Conservation (phyloP, 1,140 invertebrate species). For the Mamestra configurata region DNA sequence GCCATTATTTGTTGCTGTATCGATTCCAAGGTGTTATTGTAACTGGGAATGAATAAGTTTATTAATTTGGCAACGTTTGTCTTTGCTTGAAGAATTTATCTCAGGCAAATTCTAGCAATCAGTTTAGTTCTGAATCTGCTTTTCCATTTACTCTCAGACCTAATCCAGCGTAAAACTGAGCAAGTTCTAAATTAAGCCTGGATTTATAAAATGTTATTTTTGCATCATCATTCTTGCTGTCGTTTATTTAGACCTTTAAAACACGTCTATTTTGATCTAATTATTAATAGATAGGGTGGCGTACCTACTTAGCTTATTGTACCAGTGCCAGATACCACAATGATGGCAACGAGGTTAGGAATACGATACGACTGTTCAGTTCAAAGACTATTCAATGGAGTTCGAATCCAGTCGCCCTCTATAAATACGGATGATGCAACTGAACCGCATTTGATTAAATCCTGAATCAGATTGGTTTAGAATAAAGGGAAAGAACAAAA, state of each 20-base stretch:
- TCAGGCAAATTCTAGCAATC: too few species aligned
- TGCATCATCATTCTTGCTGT: too few species aligned
- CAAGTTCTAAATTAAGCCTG: too few species aligned
- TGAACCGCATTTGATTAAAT: neutral
- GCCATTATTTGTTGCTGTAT: slow-evolving; percentile 8
- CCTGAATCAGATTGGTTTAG: neutral
- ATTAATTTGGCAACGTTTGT: too few species aligned
- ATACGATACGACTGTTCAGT: neutral
- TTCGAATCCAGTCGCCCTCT: neutral
- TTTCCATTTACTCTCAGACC: too few species aligned
- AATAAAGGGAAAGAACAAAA: neutral
- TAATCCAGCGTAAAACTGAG: too few species aligned
- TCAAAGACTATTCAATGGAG: neutral
- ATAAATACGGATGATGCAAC: neutral
- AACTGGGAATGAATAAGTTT: neutral
- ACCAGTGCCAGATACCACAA: neutral
- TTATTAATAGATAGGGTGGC: too few species aligned
- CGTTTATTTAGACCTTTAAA: too few species aligned
- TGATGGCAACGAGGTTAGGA: neutral
- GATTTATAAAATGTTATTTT: too few species aligned
- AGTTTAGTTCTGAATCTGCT: too few species aligned
- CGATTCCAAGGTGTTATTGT: neutral
- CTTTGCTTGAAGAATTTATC: too few species aligned
- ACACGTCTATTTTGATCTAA: too few species aligned
- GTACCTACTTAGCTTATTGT: neutral